Conservation (phyloP, 2,888 invertebrate genomes). For the Exocentrus adspersus region DNA sequence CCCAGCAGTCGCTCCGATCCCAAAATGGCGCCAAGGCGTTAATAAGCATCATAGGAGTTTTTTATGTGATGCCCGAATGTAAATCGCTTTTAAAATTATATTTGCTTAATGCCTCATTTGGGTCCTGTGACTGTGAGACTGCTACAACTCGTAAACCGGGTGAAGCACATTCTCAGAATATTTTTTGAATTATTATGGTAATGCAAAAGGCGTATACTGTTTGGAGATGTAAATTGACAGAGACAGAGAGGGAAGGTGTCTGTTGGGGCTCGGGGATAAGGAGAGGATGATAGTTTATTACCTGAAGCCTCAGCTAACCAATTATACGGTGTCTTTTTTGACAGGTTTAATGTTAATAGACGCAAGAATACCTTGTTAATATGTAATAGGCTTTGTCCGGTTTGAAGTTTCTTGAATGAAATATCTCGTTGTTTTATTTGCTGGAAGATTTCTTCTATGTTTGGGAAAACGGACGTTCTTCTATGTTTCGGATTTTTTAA, state of each 20-base stretch:
- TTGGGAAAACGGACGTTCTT: not conserved
- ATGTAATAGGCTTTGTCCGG: conserved; percentile 62
- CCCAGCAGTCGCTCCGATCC: conserved; percentile 35
- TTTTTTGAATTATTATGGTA: conserved; percentile 65
- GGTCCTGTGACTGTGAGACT: conserved; percentile 53
- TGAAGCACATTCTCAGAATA: conserved; percentile 56
- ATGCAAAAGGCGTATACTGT: conserved; percentile 64
- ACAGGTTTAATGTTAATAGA: conserved; percentile 65
- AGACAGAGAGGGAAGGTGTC: conserved; percentile 57
- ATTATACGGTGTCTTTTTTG: conserved; percentile 65
- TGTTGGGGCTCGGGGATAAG: conserved; percentile 32
- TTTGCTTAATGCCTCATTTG: conserved; percentile 54
- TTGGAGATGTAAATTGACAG: conserved; percentile 65
- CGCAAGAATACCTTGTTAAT: conserved; percentile 64
- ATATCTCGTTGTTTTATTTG: conserved; percentile 38
- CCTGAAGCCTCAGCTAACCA: conserved; percentile 63
- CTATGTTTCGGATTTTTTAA: no score
- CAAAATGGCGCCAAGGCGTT: conserved; percentile 49
- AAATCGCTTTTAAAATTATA: conserved; percentile 54
- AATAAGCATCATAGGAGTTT: conserved; percentile 52
- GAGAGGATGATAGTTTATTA: conserved; percentile 62
- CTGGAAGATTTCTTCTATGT: conserved; percentile 14
- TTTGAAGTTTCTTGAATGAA: conserved; percentile 55
- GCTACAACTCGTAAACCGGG: conserved; percentile 32
- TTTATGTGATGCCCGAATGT: conserved; percentile 48